These are phyloP conservation scores for Nasalis larvatus DNA, from an alignment of 2,113 vertebrate species.

Conservation along the genomic window DNA sequence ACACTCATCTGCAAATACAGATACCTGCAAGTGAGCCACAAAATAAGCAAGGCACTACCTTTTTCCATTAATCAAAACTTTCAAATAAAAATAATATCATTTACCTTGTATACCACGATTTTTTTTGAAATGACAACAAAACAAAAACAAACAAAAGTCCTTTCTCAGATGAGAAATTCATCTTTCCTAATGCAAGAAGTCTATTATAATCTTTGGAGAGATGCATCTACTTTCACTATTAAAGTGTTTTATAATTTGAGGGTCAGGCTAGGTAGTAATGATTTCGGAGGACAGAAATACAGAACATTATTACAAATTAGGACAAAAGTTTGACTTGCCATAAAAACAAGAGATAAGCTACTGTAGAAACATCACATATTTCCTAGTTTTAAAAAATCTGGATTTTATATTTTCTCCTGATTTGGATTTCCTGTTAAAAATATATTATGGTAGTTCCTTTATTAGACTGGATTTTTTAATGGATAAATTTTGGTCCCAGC, in stretches of 20 bases:
- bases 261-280: background rate
- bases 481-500: background rate
- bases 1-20: background rate
- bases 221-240: background rate
- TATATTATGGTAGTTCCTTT: background rate
- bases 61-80: background rate
- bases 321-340: background rate
- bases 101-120: background rate
- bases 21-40: background rate
- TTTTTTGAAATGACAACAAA: background rate
- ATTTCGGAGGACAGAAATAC: background rate
- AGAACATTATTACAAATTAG: background rate
- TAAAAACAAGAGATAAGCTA: background rate
- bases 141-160: background rate
- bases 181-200: background rate
- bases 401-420: conserved; percentile 17
- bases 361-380: background rate
- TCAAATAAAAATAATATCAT: background rate
- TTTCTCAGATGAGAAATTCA: background rate
- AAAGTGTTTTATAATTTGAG: background rate
- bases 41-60: background rate
- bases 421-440: conserved; percentile 10
- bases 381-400: background rate
- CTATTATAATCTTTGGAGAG: background rate
- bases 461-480: background rate